phyloP scores from a whole-genome alignment of 2,113 vertebrate genomes.

The Cyprinodon brontotheroides region DNA sequence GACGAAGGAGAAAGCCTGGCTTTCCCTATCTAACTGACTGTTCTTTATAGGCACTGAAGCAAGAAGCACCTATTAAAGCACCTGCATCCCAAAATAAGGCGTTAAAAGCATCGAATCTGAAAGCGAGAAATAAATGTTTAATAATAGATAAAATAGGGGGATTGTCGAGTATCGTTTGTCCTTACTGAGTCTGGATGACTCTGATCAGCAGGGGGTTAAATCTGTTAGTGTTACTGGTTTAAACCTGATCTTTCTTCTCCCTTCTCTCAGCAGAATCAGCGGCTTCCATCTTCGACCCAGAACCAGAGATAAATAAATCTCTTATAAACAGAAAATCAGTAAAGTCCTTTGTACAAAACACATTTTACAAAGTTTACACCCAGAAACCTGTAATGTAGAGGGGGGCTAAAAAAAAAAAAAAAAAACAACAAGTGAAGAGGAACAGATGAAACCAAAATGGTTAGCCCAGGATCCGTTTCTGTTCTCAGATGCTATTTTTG shows the following conservation, averaged over 20 bases:
- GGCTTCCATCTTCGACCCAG: not conserved
- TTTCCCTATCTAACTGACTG: constrained; percentile 7
- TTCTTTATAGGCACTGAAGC: constrained; percentile 72
- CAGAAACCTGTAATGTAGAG: constrained; percentile 11
- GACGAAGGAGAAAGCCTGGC: constrained; percentile 9
- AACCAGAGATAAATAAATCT: not conserved
- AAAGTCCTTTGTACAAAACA: constrained; percentile 20
- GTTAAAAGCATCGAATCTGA: constrained; percentile 31
- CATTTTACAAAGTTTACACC: constrained; percentile 30
- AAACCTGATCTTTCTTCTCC: not conserved
- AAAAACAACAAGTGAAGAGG: constrained; percentile 16
- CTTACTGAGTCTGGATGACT: not conserved
- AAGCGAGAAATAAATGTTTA: constrained; percentile 4
- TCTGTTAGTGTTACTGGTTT: constrained; percentile 32
- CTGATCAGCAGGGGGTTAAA: constrained; percentile 3
- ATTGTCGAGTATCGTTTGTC: constrained; percentile 24
- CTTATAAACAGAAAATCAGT: constrained; percentile 20
- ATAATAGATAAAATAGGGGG: constrained; percentile 24
- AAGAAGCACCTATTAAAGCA: constrained; percentile 48
- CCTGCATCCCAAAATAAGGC: constrained; percentile 66
- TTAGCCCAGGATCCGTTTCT: constrained; percentile 27
- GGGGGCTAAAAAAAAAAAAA: constrained; percentile 1
- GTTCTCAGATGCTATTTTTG: constrained; percentile 49
- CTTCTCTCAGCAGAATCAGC: not conserved
- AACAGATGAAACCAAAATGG: constrained; percentile 32